These are phyloP conservation scores for Aphyosemion australe DNA, from an alignment of 2,113 vertebrate genomes.

Conservation along the genomic window DNA sequence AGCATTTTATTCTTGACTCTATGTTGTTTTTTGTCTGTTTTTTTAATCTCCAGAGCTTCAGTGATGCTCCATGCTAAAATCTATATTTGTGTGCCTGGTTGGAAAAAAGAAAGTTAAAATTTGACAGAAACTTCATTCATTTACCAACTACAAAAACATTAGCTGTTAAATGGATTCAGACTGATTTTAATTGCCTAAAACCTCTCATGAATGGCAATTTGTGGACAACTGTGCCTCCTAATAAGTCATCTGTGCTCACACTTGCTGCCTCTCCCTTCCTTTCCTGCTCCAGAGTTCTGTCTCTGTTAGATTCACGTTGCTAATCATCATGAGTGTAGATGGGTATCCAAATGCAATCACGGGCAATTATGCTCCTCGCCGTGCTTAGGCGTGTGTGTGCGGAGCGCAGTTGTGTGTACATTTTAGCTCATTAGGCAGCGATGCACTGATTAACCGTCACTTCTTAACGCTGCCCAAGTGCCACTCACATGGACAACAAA, in stretches of 20 bases:
- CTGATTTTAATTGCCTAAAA: slow-evolving; percentile 54
- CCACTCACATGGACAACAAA: slow-evolving; percentile 58
- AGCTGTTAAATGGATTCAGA: slow-evolving; percentile 17
- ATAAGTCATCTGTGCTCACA: slow-evolving; percentile 40
- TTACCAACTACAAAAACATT: slow-evolving; percentile 24
- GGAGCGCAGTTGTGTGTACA: slow-evolving; percentile 41
- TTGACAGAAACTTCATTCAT: slow-evolving; percentile 20
- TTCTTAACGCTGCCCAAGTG: slow-evolving; percentile 46
- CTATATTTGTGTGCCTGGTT: too few species aligned
- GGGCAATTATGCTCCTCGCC: slow-evolving; percentile 63
- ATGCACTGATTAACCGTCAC: slow-evolving; percentile 61
- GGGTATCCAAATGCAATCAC: slow-evolving; percentile 67
- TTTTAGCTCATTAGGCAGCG: slow-evolving; percentile 57
- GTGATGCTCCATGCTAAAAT: too few species aligned
- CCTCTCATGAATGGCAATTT: slow-evolving; percentile 53
- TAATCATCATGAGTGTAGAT: slow-evolving; percentile 64
- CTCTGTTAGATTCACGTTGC: slow-evolving; percentile 33
- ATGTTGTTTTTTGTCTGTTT: too few species aligned
- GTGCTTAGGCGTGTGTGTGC: slow-evolving; percentile 33
- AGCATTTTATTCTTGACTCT: too few species aligned
- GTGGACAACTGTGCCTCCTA: slow-evolving; percentile 47
- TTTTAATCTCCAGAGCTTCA: too few species aligned
- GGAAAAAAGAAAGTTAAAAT: slow-evolving; percentile 3
- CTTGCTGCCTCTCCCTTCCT: slow-evolving; percentile 12
- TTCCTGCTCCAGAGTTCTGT: slow-evolving; percentile 11